phyloP scores from a whole-genome alignment of 2,797 vertebrate genomes.

The Hoplostethus mediterraneus region DNA sequence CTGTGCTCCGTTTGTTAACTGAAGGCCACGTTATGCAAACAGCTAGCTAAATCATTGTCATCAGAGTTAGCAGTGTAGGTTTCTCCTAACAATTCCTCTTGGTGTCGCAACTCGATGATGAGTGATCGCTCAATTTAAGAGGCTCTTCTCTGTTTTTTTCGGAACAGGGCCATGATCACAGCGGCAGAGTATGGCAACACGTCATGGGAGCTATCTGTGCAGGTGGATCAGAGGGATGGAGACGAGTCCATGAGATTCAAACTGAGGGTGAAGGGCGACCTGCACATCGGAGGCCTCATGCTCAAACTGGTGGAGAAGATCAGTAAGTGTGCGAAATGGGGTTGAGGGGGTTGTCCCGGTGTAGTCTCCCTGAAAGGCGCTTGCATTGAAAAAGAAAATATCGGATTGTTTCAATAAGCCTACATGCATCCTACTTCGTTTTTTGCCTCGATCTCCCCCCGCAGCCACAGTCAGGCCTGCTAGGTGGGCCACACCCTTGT shows the following conservation, averaged over 20 bases:
- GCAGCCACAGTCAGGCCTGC: conserved; percentile 29
- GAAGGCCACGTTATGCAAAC: conserved; percentile 20
- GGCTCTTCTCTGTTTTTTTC: conserved; percentile 26
- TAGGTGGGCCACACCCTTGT: conserved; percentile 72
- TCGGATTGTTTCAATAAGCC: background rate
- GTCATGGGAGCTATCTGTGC: conserved; percentile 92
- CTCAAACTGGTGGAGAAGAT: conserved; percentile 95
- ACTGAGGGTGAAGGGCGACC: conserved; percentile 91
- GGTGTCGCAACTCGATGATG: background rate
- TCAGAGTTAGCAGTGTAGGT: background rate
- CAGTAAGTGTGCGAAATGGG: conserved; percentile 85
- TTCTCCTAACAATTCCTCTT: background rate
- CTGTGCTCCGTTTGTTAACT: conserved; percentile 26
- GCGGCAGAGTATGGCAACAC: conserved; percentile 84
- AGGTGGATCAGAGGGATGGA: conserved; percentile 86
- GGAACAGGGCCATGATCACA: conserved; percentile 83
- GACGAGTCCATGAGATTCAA: conserved; percentile 79
- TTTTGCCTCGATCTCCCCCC: conserved; percentile 4
- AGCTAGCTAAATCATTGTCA: conserved; percentile 32
- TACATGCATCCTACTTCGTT: background rate
- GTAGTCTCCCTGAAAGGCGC: background rate
- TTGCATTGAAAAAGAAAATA: background rate
- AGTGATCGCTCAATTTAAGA: background rate
- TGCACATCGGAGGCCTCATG: conserved; percentile 97
- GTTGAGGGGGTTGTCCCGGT: background rate